phyloP scores from a whole-genome alignment of 2,888 invertebrate genomes.

The Elysia crispata region DNA sequence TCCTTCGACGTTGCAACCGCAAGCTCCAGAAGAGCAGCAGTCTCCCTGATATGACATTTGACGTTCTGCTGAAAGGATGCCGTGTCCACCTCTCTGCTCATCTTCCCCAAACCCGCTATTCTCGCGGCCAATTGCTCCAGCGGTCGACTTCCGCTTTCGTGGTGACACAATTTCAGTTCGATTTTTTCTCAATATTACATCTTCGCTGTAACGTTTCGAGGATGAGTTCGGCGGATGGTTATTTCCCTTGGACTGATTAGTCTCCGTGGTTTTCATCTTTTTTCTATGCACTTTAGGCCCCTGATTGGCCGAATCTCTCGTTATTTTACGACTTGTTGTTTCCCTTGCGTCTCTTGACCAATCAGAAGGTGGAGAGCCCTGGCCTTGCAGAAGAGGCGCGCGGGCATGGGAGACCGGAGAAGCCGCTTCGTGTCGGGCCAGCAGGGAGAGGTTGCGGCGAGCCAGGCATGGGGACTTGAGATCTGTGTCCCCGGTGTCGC shows the following conservation, averaged over 20 bases:
- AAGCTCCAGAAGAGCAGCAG: background rate
- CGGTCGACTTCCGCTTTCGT: too few species aligned
- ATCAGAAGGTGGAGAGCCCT: conserved; percentile 29
- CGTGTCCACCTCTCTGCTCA: too few species aligned
- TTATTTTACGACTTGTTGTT: too few species aligned
- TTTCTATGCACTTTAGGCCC: background rate
- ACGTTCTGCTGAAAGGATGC: too few species aligned
- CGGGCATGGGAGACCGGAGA: conserved; percentile 49
- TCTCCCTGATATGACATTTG: background rate
- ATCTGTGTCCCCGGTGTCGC: conserved; percentile 65
- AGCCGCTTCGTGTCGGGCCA: conserved; percentile 42
- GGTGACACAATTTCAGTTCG: too few species aligned
- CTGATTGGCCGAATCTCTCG: background rate
- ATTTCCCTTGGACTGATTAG: background rate
- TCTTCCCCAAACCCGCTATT: too few species aligned
- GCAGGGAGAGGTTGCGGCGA: conserved; percentile 54
- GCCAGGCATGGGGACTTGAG: conserved; percentile 56
- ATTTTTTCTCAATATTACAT: too few species aligned
- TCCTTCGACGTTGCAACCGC: background rate
- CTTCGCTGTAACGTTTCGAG: conserved; percentile 3
- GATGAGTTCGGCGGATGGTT: conserved; percentile 33
- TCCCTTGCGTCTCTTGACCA: too few species aligned
- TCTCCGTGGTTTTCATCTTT: background rate
- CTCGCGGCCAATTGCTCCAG: background rate
- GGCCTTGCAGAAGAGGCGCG: conserved; percentile 45